Conservation (phyloP, 1,140 invertebrate genomes). For the Drosophila pseudoananassae region DNA sequence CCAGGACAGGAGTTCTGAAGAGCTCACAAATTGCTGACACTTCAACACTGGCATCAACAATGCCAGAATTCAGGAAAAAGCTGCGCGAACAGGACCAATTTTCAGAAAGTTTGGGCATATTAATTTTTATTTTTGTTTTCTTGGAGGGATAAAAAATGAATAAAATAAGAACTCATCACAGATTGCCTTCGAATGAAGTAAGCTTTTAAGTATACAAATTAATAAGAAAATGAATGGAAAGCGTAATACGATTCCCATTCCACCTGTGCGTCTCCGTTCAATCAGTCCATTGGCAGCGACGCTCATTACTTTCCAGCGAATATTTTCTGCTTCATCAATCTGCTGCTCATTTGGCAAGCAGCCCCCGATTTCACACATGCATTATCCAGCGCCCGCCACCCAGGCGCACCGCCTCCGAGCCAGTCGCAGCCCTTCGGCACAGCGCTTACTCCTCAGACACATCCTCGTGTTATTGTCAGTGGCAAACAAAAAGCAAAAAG, state of each 20-base stretch:
- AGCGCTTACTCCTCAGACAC: slow-evolving; percentile 2
- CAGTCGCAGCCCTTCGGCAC: no score
- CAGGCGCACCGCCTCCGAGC: neutral
- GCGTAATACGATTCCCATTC: neutral
- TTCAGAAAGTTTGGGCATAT: neutral
- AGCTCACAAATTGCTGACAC: slow-evolving; percentile 64
- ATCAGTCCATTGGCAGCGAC: slow-evolving; percentile 29
- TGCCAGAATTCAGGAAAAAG: neutral
- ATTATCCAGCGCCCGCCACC: neutral
- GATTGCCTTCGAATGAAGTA: no score
- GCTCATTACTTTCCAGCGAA: slow-evolving; percentile 35
- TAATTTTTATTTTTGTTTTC: no score
- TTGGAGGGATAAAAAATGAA: no score
- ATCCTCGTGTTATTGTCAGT: slow-evolving; percentile 33
- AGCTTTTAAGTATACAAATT: no score
- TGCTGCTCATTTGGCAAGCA: slow-evolving; percentile 40
- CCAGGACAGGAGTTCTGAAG: slow-evolving; percentile 18
- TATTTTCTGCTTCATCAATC: slow-evolving; percentile 42
- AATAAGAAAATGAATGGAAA: neutral
- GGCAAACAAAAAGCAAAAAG: slow-evolving; percentile 26
- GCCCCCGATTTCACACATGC: slow-evolving; percentile 4
- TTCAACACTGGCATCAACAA: slow-evolving; percentile 7
- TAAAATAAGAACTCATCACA: no score
- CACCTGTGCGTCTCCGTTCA: slow-evolving; percentile 4
- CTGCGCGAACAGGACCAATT: slow-evolving; percentile 23